These are phyloP conservation scores for Chionomys nivalis DNA, from an alignment of 2,113 vertebrate species.

Conservation along the genomic window DNA sequence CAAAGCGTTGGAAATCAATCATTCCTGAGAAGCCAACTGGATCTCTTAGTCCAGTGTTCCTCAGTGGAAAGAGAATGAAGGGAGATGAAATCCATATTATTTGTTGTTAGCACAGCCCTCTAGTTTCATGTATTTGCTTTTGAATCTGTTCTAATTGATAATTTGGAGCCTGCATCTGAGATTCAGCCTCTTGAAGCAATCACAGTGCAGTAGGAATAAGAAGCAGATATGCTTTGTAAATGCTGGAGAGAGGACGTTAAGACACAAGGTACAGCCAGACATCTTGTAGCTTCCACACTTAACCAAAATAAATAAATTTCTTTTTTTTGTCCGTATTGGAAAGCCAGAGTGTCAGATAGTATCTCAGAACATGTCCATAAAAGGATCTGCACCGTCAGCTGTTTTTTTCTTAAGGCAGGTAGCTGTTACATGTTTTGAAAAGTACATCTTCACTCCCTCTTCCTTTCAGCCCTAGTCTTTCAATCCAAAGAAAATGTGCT, in stretches of 20 bases:
- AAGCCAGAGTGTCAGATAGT: constrained; percentile 75
- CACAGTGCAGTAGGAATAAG: constrained; percentile 85
- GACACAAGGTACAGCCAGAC: constrained; percentile 74
- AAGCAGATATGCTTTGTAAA: constrained; percentile 83
- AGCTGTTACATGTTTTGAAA: constrained; percentile 58
- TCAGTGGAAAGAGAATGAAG: constrained; percentile 44
- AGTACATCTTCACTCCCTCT: background rate
- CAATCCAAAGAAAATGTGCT: background rate
- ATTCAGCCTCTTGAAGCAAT: constrained; percentile 84
- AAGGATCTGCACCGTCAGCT: constrained; percentile 69
- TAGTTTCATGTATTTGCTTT: constrained; percentile 80
- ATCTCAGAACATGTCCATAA: constrained; percentile 71
- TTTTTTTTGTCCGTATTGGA: constrained; percentile 70
- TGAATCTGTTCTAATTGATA: constrained; percentile 85
- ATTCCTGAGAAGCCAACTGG: background rate
- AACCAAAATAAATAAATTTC: constrained; percentile 77
- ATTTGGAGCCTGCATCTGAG: constrained; percentile 81
- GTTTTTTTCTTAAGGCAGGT: constrained; percentile 58
- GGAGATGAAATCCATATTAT: constrained; percentile 64
- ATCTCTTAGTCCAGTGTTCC: constrained; percentile 55
- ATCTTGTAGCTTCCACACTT: constrained; percentile 77
- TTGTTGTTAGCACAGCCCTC: constrained; percentile 62
- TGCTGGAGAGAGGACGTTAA: constrained; percentile 81
- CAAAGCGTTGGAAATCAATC: constrained; percentile 44
- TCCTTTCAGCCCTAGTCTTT: constrained; percentile 32